These are phyloP conservation scores for Heterohyrax brucei DNA, from an alignment of 2,797 vertebrate species.

Conservation along the genomic window DNA sequence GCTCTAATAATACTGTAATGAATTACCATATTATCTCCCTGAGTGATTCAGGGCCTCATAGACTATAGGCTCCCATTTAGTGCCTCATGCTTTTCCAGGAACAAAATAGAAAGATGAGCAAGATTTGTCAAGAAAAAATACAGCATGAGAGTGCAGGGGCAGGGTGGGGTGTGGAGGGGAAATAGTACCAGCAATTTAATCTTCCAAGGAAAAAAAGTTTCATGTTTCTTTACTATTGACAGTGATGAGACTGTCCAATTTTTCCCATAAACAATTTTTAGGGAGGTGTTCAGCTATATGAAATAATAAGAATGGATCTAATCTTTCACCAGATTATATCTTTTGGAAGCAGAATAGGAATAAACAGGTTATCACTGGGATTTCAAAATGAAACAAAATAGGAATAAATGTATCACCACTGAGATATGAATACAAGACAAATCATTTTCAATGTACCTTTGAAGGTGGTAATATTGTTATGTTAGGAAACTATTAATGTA, in stretches of 20 bases:
- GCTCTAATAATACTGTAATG: background rate
- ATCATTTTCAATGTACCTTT: background rate
- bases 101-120: background rate
- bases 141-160: background rate
- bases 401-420: background rate
- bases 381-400: background rate
- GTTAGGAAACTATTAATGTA: background rate
- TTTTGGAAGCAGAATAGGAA: background rate
- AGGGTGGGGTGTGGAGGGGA: background rate
- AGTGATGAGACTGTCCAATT: background rate
- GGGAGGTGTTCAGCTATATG: background rate
- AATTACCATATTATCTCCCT: background rate
- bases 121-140: background rate
- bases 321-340: background rate
- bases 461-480: background rate
- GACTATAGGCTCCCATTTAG: background rate
- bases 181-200: background rate
- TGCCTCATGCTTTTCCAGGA: background rate
- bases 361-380: background rate
- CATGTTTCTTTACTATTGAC: background rate
- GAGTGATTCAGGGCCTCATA: background rate
- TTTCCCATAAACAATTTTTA: background rate
- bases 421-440: background rate
- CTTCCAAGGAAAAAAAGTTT: background rate
- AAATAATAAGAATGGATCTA: background rate